Base-by-base conservation (phyloP, 2,888 invertebrate genomes). In the Coelopa pilipes region DNA sequence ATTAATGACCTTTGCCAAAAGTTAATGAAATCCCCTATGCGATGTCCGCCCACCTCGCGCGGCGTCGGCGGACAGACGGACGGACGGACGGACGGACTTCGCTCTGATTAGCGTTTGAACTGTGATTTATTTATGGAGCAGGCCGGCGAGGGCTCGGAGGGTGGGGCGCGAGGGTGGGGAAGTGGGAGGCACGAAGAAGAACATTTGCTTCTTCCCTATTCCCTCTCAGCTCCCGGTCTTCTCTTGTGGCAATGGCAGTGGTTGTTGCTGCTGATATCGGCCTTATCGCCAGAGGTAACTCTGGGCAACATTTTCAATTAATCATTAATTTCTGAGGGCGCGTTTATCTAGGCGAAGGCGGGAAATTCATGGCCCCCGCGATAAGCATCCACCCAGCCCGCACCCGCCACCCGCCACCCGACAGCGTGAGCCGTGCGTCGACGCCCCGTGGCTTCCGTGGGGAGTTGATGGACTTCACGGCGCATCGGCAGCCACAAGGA, bases 11-110 rank as follows among this genome's bases (percentile, higher is more conserved):
- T 81, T 75, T 76, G 79, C 77, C 76, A 77, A 82, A 80, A 81
- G 80, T 83, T 84, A 85, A 85, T 85, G 83, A 85, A 85, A 83
- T 81, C 79, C 80, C 82, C 81, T 82, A 83, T 83, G 82, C 19
- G 82, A 78, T 76, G 76, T 21, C 49, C 34, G 68, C 66, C 19
- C 1, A 57, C 57, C 47, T n/a, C 13, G 34, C n/a, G n/a, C n/a
- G n/a, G n/a, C n/a, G n/a, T n/a, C n/a, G n/a, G 7, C 34, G 2
- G 34, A 34, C 34, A 7, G 34, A 34, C 34, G 34, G 45, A 68
- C 55, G n/a, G n/a, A 34, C 34, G 2, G 34, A 34, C 34, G 34
- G 34, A 34, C 34, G 34, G 45, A 68, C 55, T 68, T 34, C 55
- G 34, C 68, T 46, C 76, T 80, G 78, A 77, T 78, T 77, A 78